Evolutionary conservation across 2,888 invertebrate genomes (phyloP), one percentile per base, ranked within the genome.

Genomic region (Pollenia griseotomentosa): DNA sequence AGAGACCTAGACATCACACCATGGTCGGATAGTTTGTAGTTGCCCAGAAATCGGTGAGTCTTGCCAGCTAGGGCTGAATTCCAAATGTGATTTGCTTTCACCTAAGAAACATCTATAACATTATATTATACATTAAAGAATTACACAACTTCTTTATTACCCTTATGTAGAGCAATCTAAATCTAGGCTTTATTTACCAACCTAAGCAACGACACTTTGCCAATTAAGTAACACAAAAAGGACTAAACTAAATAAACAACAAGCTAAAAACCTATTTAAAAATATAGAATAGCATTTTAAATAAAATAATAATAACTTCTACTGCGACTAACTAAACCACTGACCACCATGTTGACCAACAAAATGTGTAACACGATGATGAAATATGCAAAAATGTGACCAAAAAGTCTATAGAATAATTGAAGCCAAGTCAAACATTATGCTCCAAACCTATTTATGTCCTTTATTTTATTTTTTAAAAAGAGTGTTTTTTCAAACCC

Each of bases 401-500:
- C 16, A 53, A 65, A 81, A 10, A 16, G 6, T 48, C 23, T 12
- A 55, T 80, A 42, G 33, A 33, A 33, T 33, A 80, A 80, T 23
- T 53, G 23, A 53, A 80, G 46, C 9, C 53, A 71, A 63, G 23
- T 53, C 71, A 63, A 71, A 65, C 46, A 73, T 48, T 48, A n/a
- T 14, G 46, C 40, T 48, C 0, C 16, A 40, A 63, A 40, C 63
- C 46, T 8, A 63, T 33, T 71, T 80, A 4, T 48, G 46, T 57
- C 40, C 11, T 40, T 65, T 46, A 33, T 33, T 40, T 9, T 70
- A 3, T 63, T 68, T 57, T 66, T 5, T 46, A 5, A 0, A 40
- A 48, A 23, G 7, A n/a, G 33, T 80, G 71, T 81, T 59, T 51
- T 73, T 57, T 74, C 73, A 74, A 33, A 73, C 73, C 57, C 51